Evolutionary conservation across 2,888 invertebrate species (phyloP), one percentile per base, ranked within the genome.

Genomic region (Megalurothrips usitatus): DNA sequence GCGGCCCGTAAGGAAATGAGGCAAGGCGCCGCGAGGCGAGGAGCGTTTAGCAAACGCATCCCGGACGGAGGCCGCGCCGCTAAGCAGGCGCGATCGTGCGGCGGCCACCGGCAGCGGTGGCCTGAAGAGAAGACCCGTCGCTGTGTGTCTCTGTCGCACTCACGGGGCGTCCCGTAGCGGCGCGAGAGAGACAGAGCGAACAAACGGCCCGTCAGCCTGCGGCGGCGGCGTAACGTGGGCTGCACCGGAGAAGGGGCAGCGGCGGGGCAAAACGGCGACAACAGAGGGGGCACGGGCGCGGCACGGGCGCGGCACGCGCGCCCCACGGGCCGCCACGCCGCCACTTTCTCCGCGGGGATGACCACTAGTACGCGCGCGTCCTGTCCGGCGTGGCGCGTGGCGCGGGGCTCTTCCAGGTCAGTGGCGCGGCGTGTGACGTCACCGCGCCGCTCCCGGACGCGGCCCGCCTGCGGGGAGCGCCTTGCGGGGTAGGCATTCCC

Each of bases 331-430:
- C n/a, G 58, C 58, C 58, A 6, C 17, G 58, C 34, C 3, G 12
- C 68, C 68, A 75, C 68, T 75, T 75, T 75, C 68, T 75, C 68
- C 12, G 68, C 34, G 34, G 12, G 68, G 68, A 75, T 75, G 68
- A 75, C 68, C 58, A 58, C 58, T 58, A 43, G 2, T 4, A 6
- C 6, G 6, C 58, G 19, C 58, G 58, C 58, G 58, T 58, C 19
- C 58, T 58, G 58, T 17, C 17, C 58, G 12, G 68, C 68, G 14
- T 26, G 68, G 68, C 23, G 68, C 68, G 68, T 68, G 68, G 68
- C 68, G 68, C 68, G 68, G 23, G 68, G 23, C 68, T 23, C 58
- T 58, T 58, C 58, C 58, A 58, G 68, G 68, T 75, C 68, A 75
- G 68, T 75, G 68, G 68, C 26, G 26, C 68, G 26, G 17, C 17